Evolutionary conservation across 1,140 invertebrate genomes (phyloP).

Genomic region (Scylla paramamosain): DNA sequence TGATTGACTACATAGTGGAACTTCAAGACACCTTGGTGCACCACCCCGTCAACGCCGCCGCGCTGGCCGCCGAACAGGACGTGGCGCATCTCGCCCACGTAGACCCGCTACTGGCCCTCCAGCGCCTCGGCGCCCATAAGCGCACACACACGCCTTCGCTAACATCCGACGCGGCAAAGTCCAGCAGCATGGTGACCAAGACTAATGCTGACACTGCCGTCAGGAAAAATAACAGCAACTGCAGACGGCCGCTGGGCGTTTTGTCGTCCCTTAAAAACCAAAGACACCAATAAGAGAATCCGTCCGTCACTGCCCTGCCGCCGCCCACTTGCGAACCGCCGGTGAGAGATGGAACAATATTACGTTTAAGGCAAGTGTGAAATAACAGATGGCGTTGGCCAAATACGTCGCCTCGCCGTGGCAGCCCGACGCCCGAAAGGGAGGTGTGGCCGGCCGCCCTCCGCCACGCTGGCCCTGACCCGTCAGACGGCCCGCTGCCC

Average conservation of each 20-base stretch:
- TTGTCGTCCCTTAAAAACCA: slow-evolving; percentile 69
- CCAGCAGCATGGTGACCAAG: neutral
- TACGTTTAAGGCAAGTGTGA: slow-evolving; percentile 33
- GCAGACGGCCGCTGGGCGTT: slow-evolving; percentile 62
- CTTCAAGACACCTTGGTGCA: slow-evolving; percentile 66
- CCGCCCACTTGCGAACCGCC: slow-evolving; percentile 31
- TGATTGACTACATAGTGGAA: slow-evolving; percentile 71
- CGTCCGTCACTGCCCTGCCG: neutral
- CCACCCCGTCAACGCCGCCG: slow-evolving; percentile 63
- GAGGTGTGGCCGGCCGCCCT: slow-evolving; percentile 2
- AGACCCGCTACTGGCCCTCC: slow-evolving; percentile 50
- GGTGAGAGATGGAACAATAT: neutral
- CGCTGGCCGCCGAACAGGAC: slow-evolving; percentile 27
- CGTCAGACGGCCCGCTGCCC: slow-evolving; percentile 51
- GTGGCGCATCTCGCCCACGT: slow-evolving; percentile 38
- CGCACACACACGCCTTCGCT: neutral
- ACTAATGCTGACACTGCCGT: neutral
- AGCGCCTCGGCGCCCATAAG: slow-evolving; percentile 31
- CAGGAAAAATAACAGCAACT: slow-evolving; percentile 57
- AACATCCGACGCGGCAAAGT: neutral
- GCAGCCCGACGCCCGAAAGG: slow-evolving; percentile 55
- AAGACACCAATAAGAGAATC: slow-evolving; percentile 46
- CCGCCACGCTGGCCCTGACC: slow-evolving; percentile 51
- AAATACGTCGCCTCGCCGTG: slow-evolving; percentile 25
- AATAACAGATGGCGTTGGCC: slow-evolving; percentile 56